Evolutionary conservation across 2,113 vertebrate species (phyloP).

Genomic region (Barnardius zonarius): DNA sequence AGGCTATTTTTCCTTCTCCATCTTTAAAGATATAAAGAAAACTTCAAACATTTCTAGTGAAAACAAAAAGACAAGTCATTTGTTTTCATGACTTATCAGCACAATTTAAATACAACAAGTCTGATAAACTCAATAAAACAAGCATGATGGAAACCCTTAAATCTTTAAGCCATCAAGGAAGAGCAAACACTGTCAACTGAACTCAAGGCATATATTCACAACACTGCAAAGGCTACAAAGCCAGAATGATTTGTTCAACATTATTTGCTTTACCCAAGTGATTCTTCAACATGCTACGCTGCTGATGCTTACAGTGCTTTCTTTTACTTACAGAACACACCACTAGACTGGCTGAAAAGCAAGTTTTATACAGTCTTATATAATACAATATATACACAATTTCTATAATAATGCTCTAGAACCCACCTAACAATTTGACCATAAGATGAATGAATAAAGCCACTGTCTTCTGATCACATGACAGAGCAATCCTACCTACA

Average conservation of each 20-base stretch:
- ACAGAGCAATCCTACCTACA: not conserved
- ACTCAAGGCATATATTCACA: not conserved
- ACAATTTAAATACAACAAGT: not conserved
- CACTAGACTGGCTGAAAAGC: not conserved
- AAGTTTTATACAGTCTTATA: not conserved
- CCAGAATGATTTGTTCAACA: not conserved
- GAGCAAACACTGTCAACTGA: not conserved
- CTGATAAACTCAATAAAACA: not conserved
- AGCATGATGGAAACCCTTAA: not conserved
- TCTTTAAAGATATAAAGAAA: not conserved
- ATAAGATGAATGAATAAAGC: not conserved
- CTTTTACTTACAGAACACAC: not conserved
- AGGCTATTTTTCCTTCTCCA: not conserved
- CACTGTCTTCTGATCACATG: not conserved
- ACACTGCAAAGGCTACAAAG: not conserved
- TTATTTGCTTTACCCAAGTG: not conserved
- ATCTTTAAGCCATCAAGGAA: not conserved
- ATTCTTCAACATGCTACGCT: not conserved
- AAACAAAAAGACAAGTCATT: not conserved
- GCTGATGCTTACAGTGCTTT: not conserved
- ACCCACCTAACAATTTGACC: not conserved
- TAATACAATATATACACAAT: not conserved
- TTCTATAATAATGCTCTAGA: not conserved
- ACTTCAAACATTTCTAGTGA: not conserved
- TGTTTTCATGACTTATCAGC: not conserved